Base-by-base conservation (phyloP, 2,888 invertebrate species). In the Philereme transversata region DNA sequence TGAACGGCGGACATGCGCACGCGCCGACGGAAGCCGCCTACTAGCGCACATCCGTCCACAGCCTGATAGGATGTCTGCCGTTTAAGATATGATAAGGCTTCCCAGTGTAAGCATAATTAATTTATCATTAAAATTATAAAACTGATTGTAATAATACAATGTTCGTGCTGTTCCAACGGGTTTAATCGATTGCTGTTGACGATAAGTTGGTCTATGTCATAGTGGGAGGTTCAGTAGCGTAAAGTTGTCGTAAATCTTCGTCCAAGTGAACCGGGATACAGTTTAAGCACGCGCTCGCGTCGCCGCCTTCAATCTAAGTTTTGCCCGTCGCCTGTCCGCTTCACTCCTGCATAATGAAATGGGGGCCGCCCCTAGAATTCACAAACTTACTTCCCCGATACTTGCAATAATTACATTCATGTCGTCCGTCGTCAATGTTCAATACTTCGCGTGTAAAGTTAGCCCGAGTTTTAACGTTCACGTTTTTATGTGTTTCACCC, bases 221-320 rank as follows among this genome's bases (percentile, higher is more conserved):
- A 70, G 70, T 69, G 67, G 62, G 68, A 72, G 58, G 65, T 68
- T 71, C 65, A 72, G 74, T 68, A 69, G 65, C 70, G 71, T 74
- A 71, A 87, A 88, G 81, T 88, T 85, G 81, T 72, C 80, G 83
- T 88, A 85, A 88, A 87, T 89, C 87, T 87, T 83, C 74, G 79
- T 81, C 78, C 84, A 83, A 86, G 87, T 80, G 82, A 83, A 77
- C 75, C 68, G 76, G 81, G 85, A 86, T 83, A 82, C 83, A 87
- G 89, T 88, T 90, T 81, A 84, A 86, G 88, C 88, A 91, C 89
- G 88, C 86, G 86, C 84, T 77, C 78, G 81, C 86, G 84, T 87
- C 88, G 84, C 75, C 86, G 83, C 80, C 87, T 88, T 88, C 90
- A 91, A 92, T 92, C 89, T 92, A 92, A 92, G 87, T 92, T 92